These are phyloP conservation scores for Cladorhizidae sp. DNA, from an alignment of 37 sponge, comb jelly and placozoan species.

Conservation along the genomic window DNA sequence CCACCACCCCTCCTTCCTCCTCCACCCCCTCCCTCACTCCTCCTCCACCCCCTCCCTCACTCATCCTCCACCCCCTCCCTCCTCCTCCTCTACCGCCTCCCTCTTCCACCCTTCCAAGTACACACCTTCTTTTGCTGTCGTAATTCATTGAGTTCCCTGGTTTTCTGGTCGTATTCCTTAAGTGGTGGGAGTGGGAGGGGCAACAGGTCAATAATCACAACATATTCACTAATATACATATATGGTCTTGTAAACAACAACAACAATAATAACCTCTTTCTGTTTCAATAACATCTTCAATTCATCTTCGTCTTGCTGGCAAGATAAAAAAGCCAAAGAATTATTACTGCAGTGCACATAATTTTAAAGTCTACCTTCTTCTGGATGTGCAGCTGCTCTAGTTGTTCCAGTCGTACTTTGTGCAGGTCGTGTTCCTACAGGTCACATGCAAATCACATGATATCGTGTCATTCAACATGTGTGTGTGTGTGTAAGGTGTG, in stretches of 20 bases:
- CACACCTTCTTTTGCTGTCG: conserved; percentile 25
- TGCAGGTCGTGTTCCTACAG: conserved; percentile 29
- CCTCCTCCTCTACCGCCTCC: too few relatives aligned
- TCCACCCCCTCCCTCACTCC: too few relatives aligned
- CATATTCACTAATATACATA: background rate
- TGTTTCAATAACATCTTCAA: conserved; percentile 30
- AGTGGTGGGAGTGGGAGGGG: background rate
- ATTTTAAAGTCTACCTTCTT: conserved; percentile 21
- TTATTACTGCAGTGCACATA: background rate
- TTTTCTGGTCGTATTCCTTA: conserved; percentile 20
- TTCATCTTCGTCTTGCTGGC: conserved; percentile 33
- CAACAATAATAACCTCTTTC: conserved; percentile 10
- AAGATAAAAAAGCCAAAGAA: background rate
- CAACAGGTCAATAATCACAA: background rate
- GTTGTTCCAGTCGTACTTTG: conserved; percentile 43
- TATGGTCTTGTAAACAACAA: background rate
- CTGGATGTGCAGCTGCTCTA: conserved; percentile 40
- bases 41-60: too few relatives aligned
- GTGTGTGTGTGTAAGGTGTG: too few relatives aligned
- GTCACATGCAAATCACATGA: too few relatives aligned
- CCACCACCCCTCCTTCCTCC: too few relatives aligned
- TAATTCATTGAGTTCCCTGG: conserved; percentile 26
- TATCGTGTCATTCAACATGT: background rate
- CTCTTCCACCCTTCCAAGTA: background rate
- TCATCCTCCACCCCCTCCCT: too few relatives aligned